phyloP scores from a whole-genome alignment of 2,888 invertebrate species.

The Drosophila neotestacea region DNA sequence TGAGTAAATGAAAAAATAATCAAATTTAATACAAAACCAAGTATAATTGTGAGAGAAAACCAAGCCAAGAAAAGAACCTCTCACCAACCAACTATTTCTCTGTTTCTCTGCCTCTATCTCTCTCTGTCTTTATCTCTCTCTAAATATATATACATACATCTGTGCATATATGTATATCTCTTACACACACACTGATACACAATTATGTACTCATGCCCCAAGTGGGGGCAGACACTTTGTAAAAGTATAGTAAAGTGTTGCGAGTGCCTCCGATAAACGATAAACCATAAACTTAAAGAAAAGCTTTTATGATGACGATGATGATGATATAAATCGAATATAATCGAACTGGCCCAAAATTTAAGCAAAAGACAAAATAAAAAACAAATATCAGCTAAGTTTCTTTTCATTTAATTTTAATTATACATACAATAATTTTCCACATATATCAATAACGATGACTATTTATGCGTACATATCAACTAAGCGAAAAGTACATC shows the following conservation, averaged over 20 bases:
- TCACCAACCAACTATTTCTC: constrained; percentile 18
- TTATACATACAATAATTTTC: constrained; percentile 71
- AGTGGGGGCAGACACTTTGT: constrained; percentile 46
- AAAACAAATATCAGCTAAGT: constrained; percentile 55
- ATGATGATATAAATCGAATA: constrained; percentile 26
- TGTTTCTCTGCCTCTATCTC: constrained; percentile 29
- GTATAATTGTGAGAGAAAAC: constrained; percentile 44
- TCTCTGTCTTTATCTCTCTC: constrained; percentile 10
- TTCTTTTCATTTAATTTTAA: constrained; percentile 73
- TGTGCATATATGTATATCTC: constrained; percentile 10
- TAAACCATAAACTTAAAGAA: constrained; percentile 30
- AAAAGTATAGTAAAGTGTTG: constrained; percentile 78
- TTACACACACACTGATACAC: constrained; percentile 28
- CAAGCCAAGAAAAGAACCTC: constrained; percentile 30
- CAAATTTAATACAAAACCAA: constrained; percentile 73
- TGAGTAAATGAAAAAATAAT: constrained; percentile 33
- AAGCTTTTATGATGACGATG: constrained; percentile 1
- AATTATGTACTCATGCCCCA: constrained; percentile 24
- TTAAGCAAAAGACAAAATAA: constrained; percentile 17
- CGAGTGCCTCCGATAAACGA: constrained; percentile 55
- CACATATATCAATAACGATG: constrained; percentile 85
- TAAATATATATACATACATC: constrained; percentile 10
- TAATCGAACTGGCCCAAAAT: constrained; percentile 41
- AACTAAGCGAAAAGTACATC: constrained; percentile 55
- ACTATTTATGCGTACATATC: constrained; percentile 81